Base-by-base conservation (phyloP, 2,888 invertebrate species). In the Carpatolechia fugitivella region DNA sequence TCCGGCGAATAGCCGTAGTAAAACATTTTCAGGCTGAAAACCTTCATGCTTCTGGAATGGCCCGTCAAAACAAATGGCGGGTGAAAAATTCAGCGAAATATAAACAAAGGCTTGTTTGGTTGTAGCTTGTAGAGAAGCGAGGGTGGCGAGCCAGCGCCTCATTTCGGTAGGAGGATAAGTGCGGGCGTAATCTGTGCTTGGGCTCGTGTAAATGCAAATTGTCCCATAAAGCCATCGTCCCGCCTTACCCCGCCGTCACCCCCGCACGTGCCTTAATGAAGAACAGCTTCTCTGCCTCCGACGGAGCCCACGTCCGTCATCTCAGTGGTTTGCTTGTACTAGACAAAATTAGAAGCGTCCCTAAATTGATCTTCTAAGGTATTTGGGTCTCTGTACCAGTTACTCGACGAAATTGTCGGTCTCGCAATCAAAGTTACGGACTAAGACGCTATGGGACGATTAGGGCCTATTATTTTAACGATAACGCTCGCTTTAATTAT, bases 181-280 rank as follows among this genome's bases (percentile, higher is more conserved):
- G 80, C 85, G 82, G 77, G 75, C 81, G 85, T 89, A 89, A 89
- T 89, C 88, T 86, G 82, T 82, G 84, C 85, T 78, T 72, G 78
- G 80, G 85, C 84, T 85, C 88, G 88, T 89, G 90, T 89, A 89
- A 90, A 90, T 90, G 90, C 88, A 90, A 90, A 90, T 90, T 80
- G 87, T 86, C 81, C 85, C 80, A 88, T 89, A 89, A 90, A 86
- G 86, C 86, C 82, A 82, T 84, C 76, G 76, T 69, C 69, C 70
- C 66, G 63, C 64, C 66, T 68, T 67, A 68, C 66, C 65, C 63
- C 65, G 59, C 65, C 68, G 70, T 73, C n/a, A 70, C 68, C 70
- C 70, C 40, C 48, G 31, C 74, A 70, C 66, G 70, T 69, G 60
- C 74, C 81, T 80, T 89, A 87, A 89, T 89, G 88, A 89, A 89